A percentile compares a stretch with the other conserved stretches of the same genome.
phyloP scores from a whole-genome alignment of 2,888 invertebrate genomes.

The Microctonus brassicae region DNA sequence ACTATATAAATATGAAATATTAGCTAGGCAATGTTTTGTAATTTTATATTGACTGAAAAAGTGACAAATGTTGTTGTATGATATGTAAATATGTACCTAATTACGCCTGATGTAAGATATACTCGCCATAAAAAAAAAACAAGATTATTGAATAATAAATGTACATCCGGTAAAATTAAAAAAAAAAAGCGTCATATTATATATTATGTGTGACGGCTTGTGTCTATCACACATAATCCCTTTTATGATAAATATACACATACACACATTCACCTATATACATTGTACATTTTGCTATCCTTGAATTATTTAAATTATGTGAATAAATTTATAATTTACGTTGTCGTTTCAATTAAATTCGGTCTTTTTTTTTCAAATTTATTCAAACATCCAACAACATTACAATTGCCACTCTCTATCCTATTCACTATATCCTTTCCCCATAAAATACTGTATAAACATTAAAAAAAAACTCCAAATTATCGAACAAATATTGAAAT shows the following conservation, averaged over 20 bases:
- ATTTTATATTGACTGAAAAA: slow-evolving; percentile 68
- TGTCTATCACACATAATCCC: neutral
- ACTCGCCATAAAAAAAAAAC: slow-evolving; percentile 51
- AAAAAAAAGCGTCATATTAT: slow-evolving; percentile 21
- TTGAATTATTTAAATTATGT: slow-evolving; percentile 69
- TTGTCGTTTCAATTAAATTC: slow-evolving; percentile 64
- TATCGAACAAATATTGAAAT: no score
- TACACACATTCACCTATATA: slow-evolving; percentile 43
- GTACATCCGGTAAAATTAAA: slow-evolving; percentile 39
- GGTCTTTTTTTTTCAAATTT: slow-evolving; percentile 17
- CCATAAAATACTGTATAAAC: neutral
- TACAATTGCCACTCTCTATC: no score
- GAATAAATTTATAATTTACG: slow-evolving; percentile 70
- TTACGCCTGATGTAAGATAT: slow-evolving; percentile 68
- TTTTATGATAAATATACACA: neutral
- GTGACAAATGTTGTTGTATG: slow-evolving; percentile 60
- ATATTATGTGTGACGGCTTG: neutral
- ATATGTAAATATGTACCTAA: slow-evolving; percentile 70
- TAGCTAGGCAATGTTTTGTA: slow-evolving; percentile 69
- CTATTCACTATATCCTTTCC: no score
- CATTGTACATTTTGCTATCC: slow-evolving; percentile 64
- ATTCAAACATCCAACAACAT: slow-evolving; percentile 17
- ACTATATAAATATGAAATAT: slow-evolving; percentile 46
- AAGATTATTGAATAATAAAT: slow-evolving; percentile 39
- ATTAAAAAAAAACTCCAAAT: no score